Percentiles rank a stretch among this genome's conserved stretches.
phyloP scores from a whole-genome alignment of 2,113 vertebrate genomes.

The Clarias macrocephalus region DNA sequence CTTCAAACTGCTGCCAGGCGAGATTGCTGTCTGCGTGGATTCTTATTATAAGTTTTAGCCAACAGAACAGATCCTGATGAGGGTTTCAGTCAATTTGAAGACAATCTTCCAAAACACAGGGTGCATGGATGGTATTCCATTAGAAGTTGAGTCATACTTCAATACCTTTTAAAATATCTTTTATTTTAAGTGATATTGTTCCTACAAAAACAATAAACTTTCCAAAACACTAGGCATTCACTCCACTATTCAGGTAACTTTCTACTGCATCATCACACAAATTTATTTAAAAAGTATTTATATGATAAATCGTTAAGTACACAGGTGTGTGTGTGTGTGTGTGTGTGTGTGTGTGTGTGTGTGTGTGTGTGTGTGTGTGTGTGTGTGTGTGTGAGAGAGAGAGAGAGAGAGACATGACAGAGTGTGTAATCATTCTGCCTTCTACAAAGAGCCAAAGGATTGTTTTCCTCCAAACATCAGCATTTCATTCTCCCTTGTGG shows the following conservation, averaged over 20 bases:
- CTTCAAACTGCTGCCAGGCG: background rate
- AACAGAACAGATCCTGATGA: background rate
- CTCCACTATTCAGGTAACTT: constrained; percentile 29
- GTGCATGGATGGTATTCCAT: background rate
- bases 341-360: constrained; percentile 15
- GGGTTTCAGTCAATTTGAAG: background rate
- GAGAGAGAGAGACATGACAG: background rate
- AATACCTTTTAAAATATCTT: constrained; percentile 21
- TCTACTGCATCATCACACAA: constrained; percentile 34
- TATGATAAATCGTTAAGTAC: constrained; percentile 39
- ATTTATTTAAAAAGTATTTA: constrained; percentile 30
- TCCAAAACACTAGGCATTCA: constrained; percentile 24
- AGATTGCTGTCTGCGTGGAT: background rate
- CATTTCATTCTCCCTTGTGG: constrained; percentile 28
- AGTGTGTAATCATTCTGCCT: constrained; percentile 11
- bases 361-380: background rate
- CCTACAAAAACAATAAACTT: constrained; percentile 47
- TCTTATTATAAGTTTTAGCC: background rate
- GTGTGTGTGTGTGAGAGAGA: background rate
- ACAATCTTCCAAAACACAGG: background rate
- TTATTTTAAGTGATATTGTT: constrained; percentile 46
- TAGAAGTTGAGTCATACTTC: background rate
- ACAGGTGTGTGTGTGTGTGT: constrained; percentile 24
- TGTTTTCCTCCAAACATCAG: constrained; percentile 26
- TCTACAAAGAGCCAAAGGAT: constrained; percentile 4